A percentile compares a stretch with the other conserved stretches of the same genome.
phyloP scores from a whole-genome alignment of 64 coral and sea anemone species.

The Astreopora myriophthalma region DNA sequence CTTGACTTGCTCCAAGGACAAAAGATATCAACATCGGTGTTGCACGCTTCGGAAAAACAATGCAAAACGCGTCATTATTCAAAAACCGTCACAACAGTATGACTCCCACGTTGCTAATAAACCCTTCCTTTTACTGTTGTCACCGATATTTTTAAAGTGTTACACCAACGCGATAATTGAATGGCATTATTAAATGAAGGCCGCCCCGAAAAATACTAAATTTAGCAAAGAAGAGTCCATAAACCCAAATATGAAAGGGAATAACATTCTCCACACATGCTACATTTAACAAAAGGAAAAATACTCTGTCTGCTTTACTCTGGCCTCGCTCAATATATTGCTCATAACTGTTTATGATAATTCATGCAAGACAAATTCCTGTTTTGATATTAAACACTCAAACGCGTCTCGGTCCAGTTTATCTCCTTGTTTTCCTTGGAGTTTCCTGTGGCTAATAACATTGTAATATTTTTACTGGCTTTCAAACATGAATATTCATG shows the following conservation, averaged over 20 bases:
- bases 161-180: not conserved
- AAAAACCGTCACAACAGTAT: not conserved
- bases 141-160: not conserved
- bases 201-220: too few relatives aligned
- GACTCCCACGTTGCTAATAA: conserved; percentile 29
- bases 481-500: too few relatives aligned
- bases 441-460: too few relatives aligned
- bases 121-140: not conserved
- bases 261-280: too few relatives aligned
- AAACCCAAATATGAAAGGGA: too few relatives aligned
- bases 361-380: not conserved
- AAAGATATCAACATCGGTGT: not conserved
- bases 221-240: too few relatives aligned
- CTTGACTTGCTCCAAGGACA: not conserved
- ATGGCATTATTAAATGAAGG: not conserved
- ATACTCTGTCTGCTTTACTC: not conserved
- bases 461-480: not conserved
- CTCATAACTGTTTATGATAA: not conserved
- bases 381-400: not conserved
- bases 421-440: not conserved
- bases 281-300: not conserved
- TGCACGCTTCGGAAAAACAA: not conserved
- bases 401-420: not conserved
- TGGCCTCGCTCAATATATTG: not conserved
- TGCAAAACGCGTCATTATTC: not conserved